Evolutionary conservation across 2,113 vertebrate species (phyloP), one percentile per base, ranked within the genome.

Genomic region (Leiothrix lutea): DNA sequence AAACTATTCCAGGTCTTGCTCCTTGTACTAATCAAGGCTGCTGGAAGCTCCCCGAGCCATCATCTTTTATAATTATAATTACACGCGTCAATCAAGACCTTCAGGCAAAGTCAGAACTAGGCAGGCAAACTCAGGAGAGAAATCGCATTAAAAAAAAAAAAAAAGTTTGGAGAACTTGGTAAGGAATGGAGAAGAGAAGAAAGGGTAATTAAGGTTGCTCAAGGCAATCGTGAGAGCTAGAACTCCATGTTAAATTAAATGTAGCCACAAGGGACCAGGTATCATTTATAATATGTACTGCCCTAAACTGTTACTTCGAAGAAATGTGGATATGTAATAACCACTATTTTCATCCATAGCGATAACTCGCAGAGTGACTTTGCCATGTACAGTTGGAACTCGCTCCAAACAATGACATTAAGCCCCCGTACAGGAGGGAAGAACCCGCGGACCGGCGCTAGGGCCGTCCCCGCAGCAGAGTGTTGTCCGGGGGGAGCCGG

Each of bases 1-100:
- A 95, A 97, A 96, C 96, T 97, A 97, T 96, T 97, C 98, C 87
- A 85, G 92, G 96, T 92, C 96, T 90, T 95, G 94, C 92, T 97
- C 69, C 93, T 94, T 48, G 12, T 51, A 88, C 94, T 96, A 94
- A 81, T 96, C 96, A 96, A 98, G 97, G 97, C 97, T 97, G 90
- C 93, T 86, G 96, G 95, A 98, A 94, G 95, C 94, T 98, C 97
- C 97, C 97, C 24, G 80, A 97, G 97, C 97, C 97, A 95, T 97
- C 98, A 97, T 96, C 91, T 97, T 96, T 86, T 88, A 96, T 97
- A 96, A 97, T 97, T 97, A 97, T 96, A 98, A 96, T 96, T 97
- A 93, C 90, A 90, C 82, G 92, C 96, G 97, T 97, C 98, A 98
- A 96, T 98, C 98, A 98, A 97, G 90, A 94, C 96, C 94, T 94